Conservation (phyloP, 2,113 vertebrate species). For the Scartelaos histophorus region DNA sequence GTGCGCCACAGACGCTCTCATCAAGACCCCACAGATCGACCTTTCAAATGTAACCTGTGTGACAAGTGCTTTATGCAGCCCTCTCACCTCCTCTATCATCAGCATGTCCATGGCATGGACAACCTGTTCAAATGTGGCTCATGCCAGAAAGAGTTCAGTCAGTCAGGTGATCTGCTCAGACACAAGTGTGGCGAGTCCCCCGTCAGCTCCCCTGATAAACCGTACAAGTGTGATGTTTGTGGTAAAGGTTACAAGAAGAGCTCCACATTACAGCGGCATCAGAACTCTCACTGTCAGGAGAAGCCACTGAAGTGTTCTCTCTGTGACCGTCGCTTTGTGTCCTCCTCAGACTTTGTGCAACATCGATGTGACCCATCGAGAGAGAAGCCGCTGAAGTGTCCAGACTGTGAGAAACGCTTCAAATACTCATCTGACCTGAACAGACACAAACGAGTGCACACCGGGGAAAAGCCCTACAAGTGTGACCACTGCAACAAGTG, state of each 20-base stretch:
- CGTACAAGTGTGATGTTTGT: slow-evolving; percentile 94
- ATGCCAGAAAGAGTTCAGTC: slow-evolving; percentile 96
- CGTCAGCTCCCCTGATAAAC: slow-evolving; percentile 81
- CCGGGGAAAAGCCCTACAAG: slow-evolving; percentile 96
- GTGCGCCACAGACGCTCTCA: slow-evolving; percentile 93
- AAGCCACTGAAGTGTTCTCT: slow-evolving; percentile 95
- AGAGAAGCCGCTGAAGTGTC: slow-evolving; percentile 94
- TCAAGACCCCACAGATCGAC: slow-evolving; percentile 81
- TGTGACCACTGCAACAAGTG: slow-evolving; percentile 94
- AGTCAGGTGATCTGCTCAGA: slow-evolving; percentile 91
- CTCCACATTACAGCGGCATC: slow-evolving; percentile 93
- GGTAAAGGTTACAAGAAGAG: slow-evolving; percentile 96
- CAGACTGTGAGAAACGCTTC: slow-evolving; percentile 95
- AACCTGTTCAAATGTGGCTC: slow-evolving; percentile 97
- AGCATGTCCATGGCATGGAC: slow-evolving; percentile 94
- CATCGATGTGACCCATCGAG: slow-evolving; percentile 93
- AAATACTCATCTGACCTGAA: slow-evolving; percentile 97
- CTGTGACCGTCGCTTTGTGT: slow-evolving; percentile 95
- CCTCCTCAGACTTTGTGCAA: slow-evolving; percentile 94
- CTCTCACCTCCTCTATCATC: slow-evolving; percentile 94
- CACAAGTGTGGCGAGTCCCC: slow-evolving; percentile 92
- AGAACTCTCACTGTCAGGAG: slow-evolving; percentile 91
- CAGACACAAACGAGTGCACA: slow-evolving; percentile 92
- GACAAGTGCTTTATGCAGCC: slow-evolving; percentile 97
- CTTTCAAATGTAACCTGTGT: slow-evolving; percentile 93